A percentile compares a stretch with the other conserved stretches of the same genome.
Conservation (phyloP, 2,888 invertebrate genomes). For the Rhyacophila evoluta region DNA sequence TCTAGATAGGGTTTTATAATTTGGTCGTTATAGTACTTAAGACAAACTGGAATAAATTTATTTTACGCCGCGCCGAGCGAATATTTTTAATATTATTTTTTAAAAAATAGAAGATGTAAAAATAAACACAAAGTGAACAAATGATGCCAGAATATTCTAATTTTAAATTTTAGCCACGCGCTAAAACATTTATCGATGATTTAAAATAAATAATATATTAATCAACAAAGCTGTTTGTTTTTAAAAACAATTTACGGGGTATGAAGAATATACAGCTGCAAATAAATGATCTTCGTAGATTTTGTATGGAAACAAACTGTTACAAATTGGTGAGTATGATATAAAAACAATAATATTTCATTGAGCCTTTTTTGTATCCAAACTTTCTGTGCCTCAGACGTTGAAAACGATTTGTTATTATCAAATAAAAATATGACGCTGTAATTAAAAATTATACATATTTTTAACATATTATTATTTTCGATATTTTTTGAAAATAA, state of each 20-base stretch:
- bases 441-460: too few species aligned
- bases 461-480: too few species aligned
- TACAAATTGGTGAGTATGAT: not conserved
- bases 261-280: not conserved
- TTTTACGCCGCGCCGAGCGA: not conserved
- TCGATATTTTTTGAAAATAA: too few species aligned
- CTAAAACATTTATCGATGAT: not conserved
- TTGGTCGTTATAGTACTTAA: not conserved
- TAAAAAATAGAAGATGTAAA: not conserved
- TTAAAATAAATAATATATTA: not conserved
- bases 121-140: not conserved
- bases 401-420: too few species aligned
- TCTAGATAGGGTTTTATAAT: not conserved
- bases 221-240: not conserved
- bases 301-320: slow-evolving; percentile 24
- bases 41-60: not conserved
- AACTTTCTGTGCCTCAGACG: too few species aligned
- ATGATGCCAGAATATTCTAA: not conserved
- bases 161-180: not conserved
- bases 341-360: not conserved
- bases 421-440: too few species aligned
- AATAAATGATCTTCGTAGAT: not conserved
- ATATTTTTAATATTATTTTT: not conserved
- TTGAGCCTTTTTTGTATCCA: too few species aligned
- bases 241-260: not conserved